A percentile compares a stretch with the other conserved stretches of the same genome.
Evolutionary conservation across 2,113 vertebrate genomes (phyloP).

Genomic region (Salvator merianae): DNA sequence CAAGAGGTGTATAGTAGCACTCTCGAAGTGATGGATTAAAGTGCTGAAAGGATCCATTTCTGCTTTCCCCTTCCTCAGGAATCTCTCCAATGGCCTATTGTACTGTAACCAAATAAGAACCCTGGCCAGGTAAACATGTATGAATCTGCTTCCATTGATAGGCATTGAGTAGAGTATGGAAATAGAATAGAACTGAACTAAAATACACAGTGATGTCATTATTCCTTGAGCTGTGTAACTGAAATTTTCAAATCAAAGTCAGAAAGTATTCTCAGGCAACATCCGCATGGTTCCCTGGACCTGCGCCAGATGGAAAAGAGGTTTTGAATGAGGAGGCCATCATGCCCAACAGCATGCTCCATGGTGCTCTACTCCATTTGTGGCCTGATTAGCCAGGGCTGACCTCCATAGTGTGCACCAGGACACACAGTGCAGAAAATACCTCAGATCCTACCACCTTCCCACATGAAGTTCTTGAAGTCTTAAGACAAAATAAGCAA

Average conservation of each 20-base stretch:
- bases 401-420: too few relatives aligned
- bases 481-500: background rate
- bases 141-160: background rate
- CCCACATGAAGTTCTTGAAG: background rate
- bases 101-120: conserved; percentile 2
- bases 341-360: too few relatives aligned
- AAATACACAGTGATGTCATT: background rate
- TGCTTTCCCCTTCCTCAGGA: conserved; percentile 2
- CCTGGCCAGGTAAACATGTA: background rate
- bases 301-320: too few relatives aligned
- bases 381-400: too few relatives aligned
- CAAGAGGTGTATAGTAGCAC: conserved; percentile 49
- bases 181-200: background rate
- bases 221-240: background rate
- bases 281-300: too few relatives aligned
- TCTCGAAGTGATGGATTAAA: conserved; percentile 58
- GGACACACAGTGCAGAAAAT: too few relatives aligned
- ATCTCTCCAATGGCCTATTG: conserved; percentile 16
- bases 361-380: too few relatives aligned
- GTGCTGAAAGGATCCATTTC: conserved; percentile 39
- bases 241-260: background rate
- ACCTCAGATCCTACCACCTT: background rate
- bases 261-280: background rate
- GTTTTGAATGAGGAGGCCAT: too few relatives aligned
- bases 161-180: background rate